Base-by-base conservation (phyloP, 2,113 vertebrate species). In the Ophthalmolycus amberensis region DNA sequence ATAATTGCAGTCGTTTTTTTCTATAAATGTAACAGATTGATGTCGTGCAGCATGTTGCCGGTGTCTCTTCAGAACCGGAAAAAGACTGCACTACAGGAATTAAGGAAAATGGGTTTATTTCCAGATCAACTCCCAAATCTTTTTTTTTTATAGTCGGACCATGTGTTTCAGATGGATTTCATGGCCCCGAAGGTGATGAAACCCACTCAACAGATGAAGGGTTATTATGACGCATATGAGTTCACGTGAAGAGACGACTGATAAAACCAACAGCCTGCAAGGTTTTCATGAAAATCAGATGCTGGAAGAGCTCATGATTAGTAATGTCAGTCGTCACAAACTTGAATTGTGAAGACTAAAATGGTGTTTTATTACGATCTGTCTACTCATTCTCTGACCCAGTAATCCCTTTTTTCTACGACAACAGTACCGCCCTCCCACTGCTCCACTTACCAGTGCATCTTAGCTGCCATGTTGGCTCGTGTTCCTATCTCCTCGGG, bases 21-120 rank as follows among this genome's bases (percentile, higher is more conserved):
- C 67, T 56, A 40, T 85, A 72, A 80, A 90, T 82, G 20, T 75
- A 52, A 78, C 79, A 85, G 80, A 84, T 75, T 56, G 80, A 76
- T 78, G 84, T 68, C 32, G 9, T 40, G 71, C 50, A 11, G 81
- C 52, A 52, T 14, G 32, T 72, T 38, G 56, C 68, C 37, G 27
- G 34, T 80, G 56, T 80, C 50, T 10, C 60, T 56, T 81, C 10
- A 54, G 9, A 71, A 59, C 44, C 34, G 50, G 29, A 73, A 80
- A 68, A 75, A 77, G 18, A 76, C 8, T 4, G 11, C 32, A 32
- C 63, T 71, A 66, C 77, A 72, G 70, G 60, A 82, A 79, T 78
- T 29, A 65, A 67, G 52, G 27, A 65, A 81, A 77, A 68, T 62
- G n/a, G 18, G 11, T 58, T 86, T 34, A 65, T 84, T 81, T 75